Base-by-base conservation (phyloP, 1,140 invertebrate species). In the Ostrea denselamellosa region DNA sequence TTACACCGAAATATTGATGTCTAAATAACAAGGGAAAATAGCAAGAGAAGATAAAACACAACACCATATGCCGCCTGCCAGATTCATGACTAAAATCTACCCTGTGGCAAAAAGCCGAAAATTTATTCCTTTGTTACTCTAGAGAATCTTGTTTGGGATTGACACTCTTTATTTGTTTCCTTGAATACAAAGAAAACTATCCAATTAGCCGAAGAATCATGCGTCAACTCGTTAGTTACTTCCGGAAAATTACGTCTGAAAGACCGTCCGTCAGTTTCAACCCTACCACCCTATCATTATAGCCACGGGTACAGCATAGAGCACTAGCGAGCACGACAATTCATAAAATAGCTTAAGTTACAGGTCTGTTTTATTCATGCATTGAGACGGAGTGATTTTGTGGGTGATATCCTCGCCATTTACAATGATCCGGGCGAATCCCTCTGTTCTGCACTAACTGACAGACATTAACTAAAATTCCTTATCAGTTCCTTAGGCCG, bases 211-310 rank as follows among this genome's bases (percentile, higher is more conserved):
- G 68, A 77, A 25, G 68, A 77, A 28, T 77, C 68, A 25, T 25
- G 68, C 68, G 68, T 77, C 68, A 77, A 77, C 68, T 77, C 25
- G 68, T 77, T 77, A 77, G 68, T 77, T 77, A 77, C 68, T 77
- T 77, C 68, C 68, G 68, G 68, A 77, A 77, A 77, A 77, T 77
- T 77, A 77, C 68, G 28, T 77, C 68, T 77, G 68, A 77, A 28
- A 77, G 68, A 77, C 68, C 9, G 9, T 25, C 25, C 68, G 68
- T 77, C 68, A 77, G 14, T 77, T 77, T 77, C 68, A 28, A 28
- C 68, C 68, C 68, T 34, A 77, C 68, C 68, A 77, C 25, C 68
- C 68, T 77, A 77, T 77, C 68, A 77, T 77, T 77, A 77, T 4
- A 25, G 28, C 68, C 68, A 34, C 68, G 68, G 68, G 68, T 28